These are phyloP conservation scores for Brachionus sp. DNA, from an alignment of 1,140 invertebrate genomes.

Conservation along the genomic window DNA sequence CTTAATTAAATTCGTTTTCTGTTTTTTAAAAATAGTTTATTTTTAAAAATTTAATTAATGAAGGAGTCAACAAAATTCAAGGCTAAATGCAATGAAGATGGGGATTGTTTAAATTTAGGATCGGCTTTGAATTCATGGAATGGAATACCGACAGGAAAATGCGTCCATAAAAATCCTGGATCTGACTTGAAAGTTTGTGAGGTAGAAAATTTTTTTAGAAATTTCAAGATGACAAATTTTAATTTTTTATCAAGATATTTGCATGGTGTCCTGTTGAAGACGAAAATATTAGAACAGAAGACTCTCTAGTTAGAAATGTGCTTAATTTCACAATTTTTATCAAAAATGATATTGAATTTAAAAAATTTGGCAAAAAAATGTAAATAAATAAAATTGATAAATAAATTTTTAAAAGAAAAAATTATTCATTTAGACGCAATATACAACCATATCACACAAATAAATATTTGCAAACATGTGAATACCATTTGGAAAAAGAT, in stretches of 20 bases:
- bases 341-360: slow-evolving; percentile 48
- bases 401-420: not conserved
- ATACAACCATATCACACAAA: slow-evolving; percentile 24
- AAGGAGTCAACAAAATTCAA: slow-evolving; percentile 9
- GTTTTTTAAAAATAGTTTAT: not conserved
- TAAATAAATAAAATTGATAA: not conserved
- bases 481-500: slow-evolving; percentile 48
- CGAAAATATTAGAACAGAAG: not conserved
- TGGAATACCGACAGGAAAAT: slow-evolving; percentile 41
- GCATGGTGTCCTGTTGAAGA: slow-evolving; percentile 38
- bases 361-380: slow-evolving; percentile 46
- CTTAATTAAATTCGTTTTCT: not conserved
- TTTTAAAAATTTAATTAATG: not conserved
- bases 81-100: not conserved
- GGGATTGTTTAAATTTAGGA: slow-evolving; percentile 30
- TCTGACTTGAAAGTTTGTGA: slow-evolving; percentile 30
- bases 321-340: slow-evolving; percentile 47
- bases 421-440: not conserved
- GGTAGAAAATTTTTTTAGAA: not conserved
- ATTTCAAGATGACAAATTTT: not conserved
- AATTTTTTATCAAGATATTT: slow-evolving; percentile 8
- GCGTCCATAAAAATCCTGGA: not conserved
- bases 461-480: slow-evolving; percentile 8
- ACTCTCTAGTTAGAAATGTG: slow-evolving; percentile 37
- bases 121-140: slow-evolving; percentile 30